phyloP scores from a whole-genome alignment of 2,888 invertebrate genomes.

The Lasius fuliginosus region DNA sequence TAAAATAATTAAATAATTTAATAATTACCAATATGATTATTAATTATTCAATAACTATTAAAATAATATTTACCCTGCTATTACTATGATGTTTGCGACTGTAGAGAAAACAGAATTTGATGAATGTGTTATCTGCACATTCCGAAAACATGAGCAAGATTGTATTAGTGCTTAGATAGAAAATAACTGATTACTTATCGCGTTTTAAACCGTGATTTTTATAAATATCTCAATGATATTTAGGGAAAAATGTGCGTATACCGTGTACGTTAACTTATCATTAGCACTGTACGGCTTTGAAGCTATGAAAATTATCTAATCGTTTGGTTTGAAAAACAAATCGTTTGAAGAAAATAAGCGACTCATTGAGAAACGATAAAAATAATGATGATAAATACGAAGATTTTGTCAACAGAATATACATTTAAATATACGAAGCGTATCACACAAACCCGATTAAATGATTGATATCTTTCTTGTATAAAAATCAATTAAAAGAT shows the following conservation, averaged over 20 bases:
- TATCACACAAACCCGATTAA: background rate
- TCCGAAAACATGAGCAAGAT: background rate
- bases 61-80: background rate
- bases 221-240: background rate
- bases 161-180: background rate
- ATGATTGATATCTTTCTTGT: background rate
- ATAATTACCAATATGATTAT: background rate
- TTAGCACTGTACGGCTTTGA: background rate
- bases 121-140: background rate
- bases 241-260: background rate
- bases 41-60: background rate
- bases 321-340: background rate
- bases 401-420: background rate
- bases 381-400: conserved; percentile 12
- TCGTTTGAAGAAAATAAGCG: background rate
- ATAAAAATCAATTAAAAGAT: conserved; percentile 1
- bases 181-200: background rate
- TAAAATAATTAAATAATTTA: background rate
- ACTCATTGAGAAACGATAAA: background rate
- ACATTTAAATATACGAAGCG: background rate
- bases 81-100: background rate
- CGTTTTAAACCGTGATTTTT: background rate
- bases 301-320: background rate
- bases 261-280: background rate
- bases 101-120: background rate